A percentile compares a stretch with the other conserved stretches of the same genome.
These are phyloP conservation scores for Congeria kusceri DNA, from an alignment of 2,888 invertebrate genomes.

Conservation along the genomic window DNA sequence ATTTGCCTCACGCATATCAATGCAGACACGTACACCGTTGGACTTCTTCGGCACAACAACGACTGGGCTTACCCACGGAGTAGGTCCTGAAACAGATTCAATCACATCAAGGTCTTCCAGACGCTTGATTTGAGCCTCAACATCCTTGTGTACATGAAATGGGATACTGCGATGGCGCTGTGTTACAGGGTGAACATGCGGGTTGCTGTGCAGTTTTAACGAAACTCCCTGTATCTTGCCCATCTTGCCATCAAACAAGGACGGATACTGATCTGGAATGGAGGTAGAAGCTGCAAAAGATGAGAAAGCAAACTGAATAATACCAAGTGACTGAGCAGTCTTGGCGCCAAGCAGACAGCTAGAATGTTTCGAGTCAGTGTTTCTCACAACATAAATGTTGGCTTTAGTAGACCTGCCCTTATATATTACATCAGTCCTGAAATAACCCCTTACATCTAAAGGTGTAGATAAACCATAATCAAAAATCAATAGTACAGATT, in stretches of 20 bases:
- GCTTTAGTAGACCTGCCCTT: constrained; percentile 14
- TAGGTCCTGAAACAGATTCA: constrained; percentile 69
- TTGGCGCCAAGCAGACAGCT: constrained; percentile 23
- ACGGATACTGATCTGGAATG: constrained; percentile 29
- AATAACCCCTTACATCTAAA: constrained; percentile 27
- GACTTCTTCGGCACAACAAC: constrained; percentile 71
- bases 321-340: constrained; percentile 25
- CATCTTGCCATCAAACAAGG: constrained; percentile 45
- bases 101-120: constrained; percentile 69
- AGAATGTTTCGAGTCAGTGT: constrained; percentile 4
- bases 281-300: neutral
- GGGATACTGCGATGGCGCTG: constrained; percentile 58
- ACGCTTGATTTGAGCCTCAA: constrained; percentile 66
- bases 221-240: constrained; percentile 44
- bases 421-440: constrained; percentile 9
- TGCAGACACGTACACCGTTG: constrained; percentile 61
- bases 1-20: constrained; percentile 68
- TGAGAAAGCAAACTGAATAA: constrained; percentile 38
- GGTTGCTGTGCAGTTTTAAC: constrained; percentile 47
- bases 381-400: constrained; percentile 31
- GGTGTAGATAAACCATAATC: constrained; percentile 27
- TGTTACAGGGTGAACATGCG: constrained; percentile 37
- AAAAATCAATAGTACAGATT: too few relatives aligned
- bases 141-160: constrained; percentile 57
- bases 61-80: constrained; percentile 74